Evolutionary conservation across 2,888 invertebrate species (phyloP), one percentile per base, ranked within the genome.

Genomic region (Hipparchia sbordonii): DNA sequence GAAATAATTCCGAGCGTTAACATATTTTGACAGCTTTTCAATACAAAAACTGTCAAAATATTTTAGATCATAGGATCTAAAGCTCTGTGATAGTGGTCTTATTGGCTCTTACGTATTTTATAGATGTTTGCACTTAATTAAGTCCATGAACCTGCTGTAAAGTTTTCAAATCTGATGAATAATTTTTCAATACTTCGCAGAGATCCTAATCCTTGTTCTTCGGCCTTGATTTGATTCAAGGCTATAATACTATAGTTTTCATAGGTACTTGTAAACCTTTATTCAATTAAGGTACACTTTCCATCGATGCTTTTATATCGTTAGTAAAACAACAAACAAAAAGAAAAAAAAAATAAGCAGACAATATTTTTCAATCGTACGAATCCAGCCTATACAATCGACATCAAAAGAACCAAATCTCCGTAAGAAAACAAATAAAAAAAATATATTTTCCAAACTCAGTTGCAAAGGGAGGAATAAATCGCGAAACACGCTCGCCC

Each of bases 391-490:
- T 82, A 83, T 84, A 89, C 87, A 89, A 88, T 86, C 86, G 86
- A 89, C 89, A 89, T 91, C 90, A 92, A 93, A 92, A 85, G 89
- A 87, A 78, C 82, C 87, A 88, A 91, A 89, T 89, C 89, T 86
- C 88, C 89, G 89, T 87, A 88, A 89, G 87, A 88, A 92, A 92
- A 90, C 85, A 90, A 90, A 91, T 89, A 90, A 90, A 89, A 87
- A 89, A 89, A 86, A 84, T 88, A 62, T 70, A 54, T 90, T 89
- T 89, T 82, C 84, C 87, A 84, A 86, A 88, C 86, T 86, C 85
- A 87, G 85, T 87, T 81, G 87, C 83, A 83, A 87, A 87, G 88
- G 89, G 88, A 85, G 85, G 85, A 88, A 92, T 91, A 92, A 92
- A 91, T 90, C 89, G 88, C 81, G 84, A 84, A 83, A 85, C 82